phyloP scores from a whole-genome alignment of 2,888 invertebrate species.

The Himalopsyche tibetana region DNA sequence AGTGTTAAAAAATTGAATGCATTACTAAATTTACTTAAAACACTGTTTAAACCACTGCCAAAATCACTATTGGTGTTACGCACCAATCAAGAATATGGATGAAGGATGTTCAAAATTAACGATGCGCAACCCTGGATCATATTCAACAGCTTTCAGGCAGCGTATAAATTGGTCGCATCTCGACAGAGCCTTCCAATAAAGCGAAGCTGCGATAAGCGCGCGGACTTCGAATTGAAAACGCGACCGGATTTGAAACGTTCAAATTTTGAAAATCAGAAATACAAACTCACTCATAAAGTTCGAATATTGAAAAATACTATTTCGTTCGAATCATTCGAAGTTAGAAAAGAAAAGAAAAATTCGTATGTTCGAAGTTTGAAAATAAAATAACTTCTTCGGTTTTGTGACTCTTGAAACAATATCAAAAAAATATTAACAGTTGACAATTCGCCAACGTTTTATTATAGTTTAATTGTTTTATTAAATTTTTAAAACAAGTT shows the following conservation, averaged over 20 bases:
- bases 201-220: conserved; percentile 30
- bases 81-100: neutral
- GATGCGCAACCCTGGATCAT: conserved; percentile 5
- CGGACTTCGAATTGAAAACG: conserved; percentile 29
- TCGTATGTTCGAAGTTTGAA: conserved; percentile 11
- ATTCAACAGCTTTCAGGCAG: conserved; percentile 25
- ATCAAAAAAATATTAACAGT: neutral
- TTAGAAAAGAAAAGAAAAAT: neutral
- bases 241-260: conserved; percentile 11
- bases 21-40: no score
- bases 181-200: conserved; percentile 30
- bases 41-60: no score
- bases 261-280: neutral
- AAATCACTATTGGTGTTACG: no score
- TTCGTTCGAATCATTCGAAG: neutral
- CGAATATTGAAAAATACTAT: neutral
- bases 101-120: neutral
- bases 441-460: neutral
- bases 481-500: conserved; percentile 2
- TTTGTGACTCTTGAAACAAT: conserved; percentile 2
- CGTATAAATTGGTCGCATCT: conserved; percentile 26
- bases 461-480: neutral
- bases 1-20: no score
- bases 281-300: conserved; percentile 11
- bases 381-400: neutral